Evolutionary conservation across 2,113 vertebrate genomes (phyloP).

Genomic region (Psophia crepitans): DNA sequence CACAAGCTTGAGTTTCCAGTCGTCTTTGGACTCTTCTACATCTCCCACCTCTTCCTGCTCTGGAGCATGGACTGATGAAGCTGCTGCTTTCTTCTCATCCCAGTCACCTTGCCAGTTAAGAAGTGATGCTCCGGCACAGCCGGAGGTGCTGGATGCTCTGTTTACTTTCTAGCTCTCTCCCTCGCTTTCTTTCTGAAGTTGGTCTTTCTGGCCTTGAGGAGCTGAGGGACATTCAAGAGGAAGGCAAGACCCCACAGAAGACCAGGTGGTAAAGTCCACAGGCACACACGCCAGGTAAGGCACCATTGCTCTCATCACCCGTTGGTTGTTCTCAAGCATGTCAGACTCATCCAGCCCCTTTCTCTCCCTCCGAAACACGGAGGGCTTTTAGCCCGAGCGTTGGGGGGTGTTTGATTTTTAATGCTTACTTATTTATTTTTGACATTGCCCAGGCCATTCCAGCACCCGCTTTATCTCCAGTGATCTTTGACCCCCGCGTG

Average conservation of each 20-base stretch:
- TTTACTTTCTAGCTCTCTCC: not conserved
- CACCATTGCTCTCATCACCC: not conserved
- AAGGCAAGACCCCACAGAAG: not conserved
- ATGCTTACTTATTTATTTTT: constrained; percentile 49
- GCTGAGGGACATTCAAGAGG: not conserved
- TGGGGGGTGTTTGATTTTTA: not conserved
- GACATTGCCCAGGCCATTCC: not conserved
- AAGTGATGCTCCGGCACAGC: not conserved
- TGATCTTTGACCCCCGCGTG: constrained; percentile 44
- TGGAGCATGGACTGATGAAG: not conserved
- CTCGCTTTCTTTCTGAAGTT: not conserved
- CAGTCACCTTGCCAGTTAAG: not conserved
- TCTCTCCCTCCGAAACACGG: not conserved
- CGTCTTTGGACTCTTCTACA: not conserved
- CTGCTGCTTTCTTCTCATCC: not conserved
- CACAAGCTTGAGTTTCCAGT: not conserved
- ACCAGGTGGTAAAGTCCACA: not conserved
- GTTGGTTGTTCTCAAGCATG: not conserved
- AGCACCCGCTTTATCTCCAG: constrained; percentile 7
- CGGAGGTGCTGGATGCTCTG: not conserved
- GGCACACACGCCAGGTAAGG: not conserved
- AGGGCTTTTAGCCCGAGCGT: not conserved
- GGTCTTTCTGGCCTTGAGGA: not conserved
- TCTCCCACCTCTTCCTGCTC: not conserved
- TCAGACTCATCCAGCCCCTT: not conserved